Evolutionary conservation across 2,888 invertebrate species (phyloP), one percentile per base, ranked within the genome.

Genomic region (Tuta absoluta): DNA sequence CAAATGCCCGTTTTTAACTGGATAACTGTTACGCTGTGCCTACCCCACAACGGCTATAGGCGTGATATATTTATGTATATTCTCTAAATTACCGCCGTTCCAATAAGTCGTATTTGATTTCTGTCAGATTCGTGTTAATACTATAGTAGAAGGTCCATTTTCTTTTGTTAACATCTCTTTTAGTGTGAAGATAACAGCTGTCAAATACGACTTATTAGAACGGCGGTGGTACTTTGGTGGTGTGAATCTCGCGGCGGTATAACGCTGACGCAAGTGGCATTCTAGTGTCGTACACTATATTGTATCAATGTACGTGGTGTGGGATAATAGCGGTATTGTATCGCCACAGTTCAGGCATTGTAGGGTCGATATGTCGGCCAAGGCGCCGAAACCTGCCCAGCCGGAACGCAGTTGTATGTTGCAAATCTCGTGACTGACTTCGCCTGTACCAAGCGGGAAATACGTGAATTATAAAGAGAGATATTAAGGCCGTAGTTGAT

Each of bases 351-450:
- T 33, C 33, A n/a, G 45, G 45, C 17, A 24, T 48, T 24, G 45
- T 19, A 21, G 69, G 70, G 69, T 67, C 67, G 68, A 64, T 63
- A 80, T 73, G 75, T 80, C 74, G 82, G 84, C 76, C 83, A 84
- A 83, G 84, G 83, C 67, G 73, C 69, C 71, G 67, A 66, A 70
- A 69, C 66, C 65, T 37, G 60, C 66, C 67, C 65, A 64, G 56
- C 63, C 66, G 74, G 69, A 71, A 72, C 69, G 64, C 17, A 5
- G 19, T 24, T 60, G 58, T 38, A 51, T 48, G 61, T 12, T 33
- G 48, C 41, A 3, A 41, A 38, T 37, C 19, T 23, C 45, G 11
- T 41, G 33, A 33, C 33, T 33, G 33, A 33, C 33, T 33, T 10
- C 8, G 12, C 11, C 38, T 17, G 28, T 33, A 33, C 21, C 2